These are phyloP conservation scores for Tympanoctomys barrerae DNA, from an alignment of 2,797 vertebrate species.

Conservation along the genomic window DNA sequence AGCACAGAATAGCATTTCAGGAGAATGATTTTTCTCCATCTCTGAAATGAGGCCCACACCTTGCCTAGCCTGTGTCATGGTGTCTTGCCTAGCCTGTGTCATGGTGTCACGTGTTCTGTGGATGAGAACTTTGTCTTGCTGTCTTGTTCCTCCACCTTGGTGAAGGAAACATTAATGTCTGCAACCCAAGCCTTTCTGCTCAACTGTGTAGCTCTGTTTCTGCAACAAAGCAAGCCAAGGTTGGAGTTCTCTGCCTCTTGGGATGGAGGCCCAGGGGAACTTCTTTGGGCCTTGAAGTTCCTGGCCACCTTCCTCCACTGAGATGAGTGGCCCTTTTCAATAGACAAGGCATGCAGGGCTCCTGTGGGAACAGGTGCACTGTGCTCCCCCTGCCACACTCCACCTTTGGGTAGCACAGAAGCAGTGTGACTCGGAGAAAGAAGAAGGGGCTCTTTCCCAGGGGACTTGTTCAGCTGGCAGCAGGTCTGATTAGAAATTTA, in stretches of 20 bases:
- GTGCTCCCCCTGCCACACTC: neutral
- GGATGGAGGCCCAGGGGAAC: neutral
- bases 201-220: accelerated
- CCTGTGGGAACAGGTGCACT: neutral
- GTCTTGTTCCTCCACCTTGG: neutral
- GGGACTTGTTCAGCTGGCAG: constrained; percentile 59
- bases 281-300: neutral
- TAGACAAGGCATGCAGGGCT: neutral
- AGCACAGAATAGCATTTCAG: constrained; percentile 39
- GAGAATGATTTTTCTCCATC: constrained; percentile 50
- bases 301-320: neutral
- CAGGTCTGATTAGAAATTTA: constrained; percentile 59
- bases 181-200: neutral
- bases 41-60: neutral
- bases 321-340: neutral
- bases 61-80: neutral
- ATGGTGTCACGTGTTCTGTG: neutral
- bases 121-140: neutral
- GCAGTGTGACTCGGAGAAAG: constrained; percentile 30
- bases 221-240: neutral
- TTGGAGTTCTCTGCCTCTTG: neutral
- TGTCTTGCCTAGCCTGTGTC: neutral
- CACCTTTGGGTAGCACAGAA: constrained; percentile 13
- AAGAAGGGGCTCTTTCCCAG: constrained; percentile 55
- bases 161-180: neutral